A percentile compares a stretch with the other conserved stretches of the same genome.
Evolutionary conservation across 1,140 invertebrate genomes (phyloP).

Genomic region (Rhyacophila brunnea): DNA sequence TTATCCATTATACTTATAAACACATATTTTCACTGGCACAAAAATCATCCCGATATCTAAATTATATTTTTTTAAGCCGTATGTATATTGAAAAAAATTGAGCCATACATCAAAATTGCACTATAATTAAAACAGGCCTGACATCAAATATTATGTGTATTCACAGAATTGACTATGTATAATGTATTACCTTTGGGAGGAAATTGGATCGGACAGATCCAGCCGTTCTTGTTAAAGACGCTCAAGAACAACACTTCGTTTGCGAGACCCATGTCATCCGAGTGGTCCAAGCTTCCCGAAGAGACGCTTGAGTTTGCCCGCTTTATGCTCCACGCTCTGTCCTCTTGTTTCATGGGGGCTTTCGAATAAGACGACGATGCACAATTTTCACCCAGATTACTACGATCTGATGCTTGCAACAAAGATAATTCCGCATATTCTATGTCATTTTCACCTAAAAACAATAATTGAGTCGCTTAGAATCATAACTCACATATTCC

Average conservation of each 20-base stretch:
- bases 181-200: constrained; percentile 29
- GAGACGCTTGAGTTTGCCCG: constrained; percentile 9
- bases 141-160: too few relatives aligned
- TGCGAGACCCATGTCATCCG: constrained; percentile 8
- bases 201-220: constrained; percentile 31
- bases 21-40: too few relatives aligned
- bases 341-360: constrained; percentile 10
- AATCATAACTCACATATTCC: too few relatives aligned
- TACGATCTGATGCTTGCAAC: constrained; percentile 41
- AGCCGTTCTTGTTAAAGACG: constrained; percentile 34
- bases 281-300: neutral
- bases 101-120: too few relatives aligned
- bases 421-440: constrained; percentile 66
- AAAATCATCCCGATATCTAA: too few relatives aligned
- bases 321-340: constrained; percentile 9
- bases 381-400: neutral
- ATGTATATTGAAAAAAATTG: too few relatives aligned
- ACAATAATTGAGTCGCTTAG: too few relatives aligned
- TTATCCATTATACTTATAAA: neutral
- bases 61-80: too few relatives aligned
- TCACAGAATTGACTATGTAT: too few relatives aligned
- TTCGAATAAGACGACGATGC: constrained; percentile 26
- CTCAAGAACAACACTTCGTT: constrained; percentile 27
- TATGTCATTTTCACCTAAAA: constrained; percentile 70
- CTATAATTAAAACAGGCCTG: too few relatives aligned